Conservation (phyloP, 2,888 invertebrate species). For the Entomobrya proxima region DNA sequence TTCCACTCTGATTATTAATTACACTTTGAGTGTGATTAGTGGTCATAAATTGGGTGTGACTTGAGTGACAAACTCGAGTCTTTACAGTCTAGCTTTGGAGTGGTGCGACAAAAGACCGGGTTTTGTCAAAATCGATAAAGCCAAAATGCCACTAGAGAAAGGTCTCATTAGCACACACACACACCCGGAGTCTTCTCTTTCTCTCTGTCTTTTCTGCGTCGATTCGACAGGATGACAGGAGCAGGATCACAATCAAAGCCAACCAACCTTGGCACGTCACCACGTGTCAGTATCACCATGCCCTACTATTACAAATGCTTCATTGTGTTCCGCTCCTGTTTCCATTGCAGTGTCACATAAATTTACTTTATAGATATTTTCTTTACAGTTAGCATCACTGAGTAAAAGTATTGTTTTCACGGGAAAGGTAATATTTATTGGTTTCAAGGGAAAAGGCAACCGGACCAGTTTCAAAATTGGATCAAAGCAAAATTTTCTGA, state of each 20-base stretch:
- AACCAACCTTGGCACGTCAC: constrained; percentile 11
- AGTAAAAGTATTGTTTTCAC: no score
- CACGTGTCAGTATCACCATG: constrained; percentile 13
- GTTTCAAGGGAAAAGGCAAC: no score
- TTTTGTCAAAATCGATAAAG: constrained; percentile 26
- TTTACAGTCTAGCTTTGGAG: not conserved
- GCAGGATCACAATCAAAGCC: not conserved
- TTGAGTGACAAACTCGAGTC: not conserved
- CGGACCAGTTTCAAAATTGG: no score
- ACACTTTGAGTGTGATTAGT: constrained; percentile 14
- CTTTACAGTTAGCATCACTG: no score
- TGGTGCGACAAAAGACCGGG: not conserved
- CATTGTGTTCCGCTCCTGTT: not conserved
- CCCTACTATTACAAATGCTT: not conserved
- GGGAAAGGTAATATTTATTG: no score
- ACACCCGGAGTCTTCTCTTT: not conserved
- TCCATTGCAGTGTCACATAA: no score
- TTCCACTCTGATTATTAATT: not conserved
- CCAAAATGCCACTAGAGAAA: constrained; percentile 1
- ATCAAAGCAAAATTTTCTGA: no score
- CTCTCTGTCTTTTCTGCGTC: not conserved
- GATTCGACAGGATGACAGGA: not conserved
- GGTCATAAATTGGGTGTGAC: constrained; percentile 43
- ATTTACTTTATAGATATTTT: no score
- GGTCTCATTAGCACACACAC: constrained; percentile 15